These are phyloP conservation scores for Ailuropoda melanoleuca DNA, from an alignment of 2,113 vertebrate species.

Conservation along the genomic window DNA sequence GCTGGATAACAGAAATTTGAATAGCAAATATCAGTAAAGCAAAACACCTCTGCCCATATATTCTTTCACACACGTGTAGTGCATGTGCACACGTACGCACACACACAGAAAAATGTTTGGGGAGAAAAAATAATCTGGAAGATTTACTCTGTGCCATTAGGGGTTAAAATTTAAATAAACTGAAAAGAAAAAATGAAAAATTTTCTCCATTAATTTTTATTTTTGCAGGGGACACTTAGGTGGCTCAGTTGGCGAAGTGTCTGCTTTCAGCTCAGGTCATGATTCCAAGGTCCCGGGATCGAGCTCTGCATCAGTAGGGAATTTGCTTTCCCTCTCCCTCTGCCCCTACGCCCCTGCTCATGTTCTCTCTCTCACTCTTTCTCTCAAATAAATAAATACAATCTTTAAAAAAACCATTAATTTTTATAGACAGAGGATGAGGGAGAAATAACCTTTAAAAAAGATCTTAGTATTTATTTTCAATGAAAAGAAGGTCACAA, in stretches of 20 bases:
- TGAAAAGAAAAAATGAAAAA: background rate
- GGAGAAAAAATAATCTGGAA: background rate
- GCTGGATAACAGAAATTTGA: background rate
- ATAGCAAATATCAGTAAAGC: background rate
- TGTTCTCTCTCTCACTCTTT: too few relatives aligned
- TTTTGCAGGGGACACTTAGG: background rate
- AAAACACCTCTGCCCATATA: background rate
- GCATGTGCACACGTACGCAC: background rate
- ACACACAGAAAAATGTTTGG: background rate
- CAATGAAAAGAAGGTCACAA: background rate
- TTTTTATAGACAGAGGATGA: background rate
- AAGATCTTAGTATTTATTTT: constrained; percentile 33
- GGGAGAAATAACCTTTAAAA: background rate
- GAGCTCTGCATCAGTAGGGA: too few relatives aligned
- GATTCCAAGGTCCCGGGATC: too few relatives aligned
- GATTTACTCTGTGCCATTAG: background rate
- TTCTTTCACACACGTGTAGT: background rate
- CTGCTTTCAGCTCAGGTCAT: too few relatives aligned
- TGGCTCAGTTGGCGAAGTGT: too few relatives aligned
- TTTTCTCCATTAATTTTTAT: background rate
- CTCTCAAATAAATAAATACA: too few relatives aligned
- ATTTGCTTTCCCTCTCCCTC: too few relatives aligned
- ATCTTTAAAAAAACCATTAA: background rate
- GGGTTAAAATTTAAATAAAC: constrained; percentile 8
- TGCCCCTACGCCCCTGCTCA: too few relatives aligned